Conservation (phyloP, 2,797 vertebrate species). For the Premnoplex brunnescens region DNA sequence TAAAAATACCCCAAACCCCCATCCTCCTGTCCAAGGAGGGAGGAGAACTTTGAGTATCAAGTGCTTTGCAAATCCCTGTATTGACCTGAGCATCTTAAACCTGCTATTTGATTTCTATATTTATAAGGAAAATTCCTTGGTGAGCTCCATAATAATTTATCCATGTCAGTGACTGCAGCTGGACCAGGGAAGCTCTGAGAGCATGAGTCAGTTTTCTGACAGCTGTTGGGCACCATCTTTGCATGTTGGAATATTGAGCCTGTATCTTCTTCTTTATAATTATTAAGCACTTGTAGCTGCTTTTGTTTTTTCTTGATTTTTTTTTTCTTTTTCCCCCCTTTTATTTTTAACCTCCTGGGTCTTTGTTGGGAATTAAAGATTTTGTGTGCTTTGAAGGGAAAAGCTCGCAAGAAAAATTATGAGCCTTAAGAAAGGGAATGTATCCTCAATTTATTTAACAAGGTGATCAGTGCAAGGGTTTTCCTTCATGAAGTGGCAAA, state of each 20-base stretch:
- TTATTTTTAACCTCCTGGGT: neutral
- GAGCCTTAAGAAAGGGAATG: neutral
- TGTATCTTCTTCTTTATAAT: neutral
- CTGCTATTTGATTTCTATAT: neutral
- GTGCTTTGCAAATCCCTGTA: neutral
- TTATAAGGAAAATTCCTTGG: neutral
- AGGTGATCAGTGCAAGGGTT: neutral
- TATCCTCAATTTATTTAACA: neutral
- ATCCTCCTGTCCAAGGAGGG: accelerated
- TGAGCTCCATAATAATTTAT: too few relatives aligned
- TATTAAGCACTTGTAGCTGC: neutral
- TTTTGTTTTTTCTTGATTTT: too few relatives aligned
- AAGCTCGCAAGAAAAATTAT: neutral
- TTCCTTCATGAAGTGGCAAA: neutral
- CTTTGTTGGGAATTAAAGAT: neutral
- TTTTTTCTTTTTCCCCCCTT: too few relatives aligned
- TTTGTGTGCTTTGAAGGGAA: accelerated
- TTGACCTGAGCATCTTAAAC: neutral
- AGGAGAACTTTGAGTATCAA: accelerated
- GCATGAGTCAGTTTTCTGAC: neutral
- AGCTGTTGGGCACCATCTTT: neutral
- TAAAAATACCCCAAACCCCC: neutral
- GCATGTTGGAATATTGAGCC: neutral
- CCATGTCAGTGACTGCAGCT: neutral
- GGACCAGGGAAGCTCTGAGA: neutral